Percentiles rank a stretch among this genome's conserved stretches.
Evolutionary conservation across 2,888 invertebrate species (phyloP).

Genomic region (Phyllotreta cruciferae): DNA sequence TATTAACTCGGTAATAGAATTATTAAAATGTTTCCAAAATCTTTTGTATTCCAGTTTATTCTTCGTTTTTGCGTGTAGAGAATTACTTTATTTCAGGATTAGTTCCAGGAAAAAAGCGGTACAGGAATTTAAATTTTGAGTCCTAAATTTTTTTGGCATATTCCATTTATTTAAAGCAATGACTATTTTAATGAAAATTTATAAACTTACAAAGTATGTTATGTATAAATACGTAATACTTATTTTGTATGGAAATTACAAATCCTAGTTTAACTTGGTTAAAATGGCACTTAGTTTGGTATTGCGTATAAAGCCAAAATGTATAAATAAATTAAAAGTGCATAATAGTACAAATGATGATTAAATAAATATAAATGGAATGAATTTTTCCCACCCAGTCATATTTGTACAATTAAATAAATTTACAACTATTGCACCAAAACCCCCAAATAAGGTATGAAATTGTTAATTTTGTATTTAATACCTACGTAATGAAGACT

Average conservation of each 20-base stretch:
- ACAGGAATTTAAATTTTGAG: too few relatives aligned
- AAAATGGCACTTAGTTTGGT: conserved; percentile 53
- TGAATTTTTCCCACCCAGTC: conserved; percentile 28
- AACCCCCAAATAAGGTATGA: conserved; percentile 37
- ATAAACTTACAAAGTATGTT: conserved; percentile 47
- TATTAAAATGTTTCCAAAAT: too few relatives aligned
- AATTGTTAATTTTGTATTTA: conserved; percentile 45
- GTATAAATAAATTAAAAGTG: conserved; percentile 36
- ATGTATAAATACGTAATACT: conserved; percentile 41
- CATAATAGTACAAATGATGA: conserved; percentile 36
- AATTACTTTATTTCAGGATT: too few relatives aligned
- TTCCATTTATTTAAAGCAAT: conserved; percentile 47
- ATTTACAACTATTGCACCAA: conserved; percentile 45
- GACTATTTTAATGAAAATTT: conserved; percentile 48
- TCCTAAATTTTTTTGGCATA: conserved; percentile 24
- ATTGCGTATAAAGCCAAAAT: conserved; percentile 46
- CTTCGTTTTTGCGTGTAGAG: too few relatives aligned
- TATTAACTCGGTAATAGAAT: too few relatives aligned
- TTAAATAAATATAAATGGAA: conserved; percentile 24
- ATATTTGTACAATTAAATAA: conserved; percentile 35
- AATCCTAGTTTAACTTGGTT: conserved; percentile 43
- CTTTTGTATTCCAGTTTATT: too few relatives aligned
- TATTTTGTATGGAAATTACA: conserved; percentile 43
- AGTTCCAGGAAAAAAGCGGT: too few relatives aligned
- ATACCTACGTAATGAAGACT: conserved; percentile 38